Evolutionary conservation across 2,888 invertebrate species (phyloP).

Genomic region (Andrena dorsata): DNA sequence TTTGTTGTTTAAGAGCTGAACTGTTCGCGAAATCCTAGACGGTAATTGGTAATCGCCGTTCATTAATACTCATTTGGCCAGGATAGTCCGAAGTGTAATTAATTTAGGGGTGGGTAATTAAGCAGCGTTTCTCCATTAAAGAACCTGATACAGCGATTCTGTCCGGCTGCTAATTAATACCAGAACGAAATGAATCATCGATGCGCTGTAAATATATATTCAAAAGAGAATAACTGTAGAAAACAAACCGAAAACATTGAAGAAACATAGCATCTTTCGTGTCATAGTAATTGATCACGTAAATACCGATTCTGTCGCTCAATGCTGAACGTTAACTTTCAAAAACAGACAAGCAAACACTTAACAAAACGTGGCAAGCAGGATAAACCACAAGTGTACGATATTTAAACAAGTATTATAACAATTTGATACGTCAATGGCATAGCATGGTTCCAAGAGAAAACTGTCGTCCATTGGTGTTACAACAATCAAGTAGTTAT

Average conservation of each 20-base stretch:
- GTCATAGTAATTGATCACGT: background rate
- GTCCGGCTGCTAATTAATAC: conserved; percentile 28
- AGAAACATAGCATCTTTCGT: background rate
- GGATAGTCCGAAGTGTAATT: conserved; percentile 29
- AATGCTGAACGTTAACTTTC: background rate
- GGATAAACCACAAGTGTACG: too few species aligned
- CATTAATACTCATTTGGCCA: conserved; percentile 38
- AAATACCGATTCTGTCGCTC: background rate
- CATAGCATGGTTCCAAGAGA: background rate
- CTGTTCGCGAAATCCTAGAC: conserved; percentile 20
- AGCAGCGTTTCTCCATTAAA: conserved; percentile 26
- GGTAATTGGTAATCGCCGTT: conserved; percentile 39
- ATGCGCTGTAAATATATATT: background rate
- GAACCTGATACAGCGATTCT: conserved; percentile 21
- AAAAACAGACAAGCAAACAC: too few species aligned
- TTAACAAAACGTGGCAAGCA: background rate
- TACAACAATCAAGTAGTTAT: background rate
- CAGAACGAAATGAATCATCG: conserved; percentile 7
- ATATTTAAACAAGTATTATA: too few species aligned
- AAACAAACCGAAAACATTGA: background rate
- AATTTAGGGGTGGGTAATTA: conserved; percentile 42
- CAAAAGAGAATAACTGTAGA: too few species aligned
- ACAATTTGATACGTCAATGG: too few species aligned
- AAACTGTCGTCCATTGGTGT: background rate
- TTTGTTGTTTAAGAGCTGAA: background rate